A percentile compares a stretch with the other conserved stretches of the same genome.
Conservation (phyloP, 2,113 vertebrate genomes). For the Sprattus sprattus region DNA sequence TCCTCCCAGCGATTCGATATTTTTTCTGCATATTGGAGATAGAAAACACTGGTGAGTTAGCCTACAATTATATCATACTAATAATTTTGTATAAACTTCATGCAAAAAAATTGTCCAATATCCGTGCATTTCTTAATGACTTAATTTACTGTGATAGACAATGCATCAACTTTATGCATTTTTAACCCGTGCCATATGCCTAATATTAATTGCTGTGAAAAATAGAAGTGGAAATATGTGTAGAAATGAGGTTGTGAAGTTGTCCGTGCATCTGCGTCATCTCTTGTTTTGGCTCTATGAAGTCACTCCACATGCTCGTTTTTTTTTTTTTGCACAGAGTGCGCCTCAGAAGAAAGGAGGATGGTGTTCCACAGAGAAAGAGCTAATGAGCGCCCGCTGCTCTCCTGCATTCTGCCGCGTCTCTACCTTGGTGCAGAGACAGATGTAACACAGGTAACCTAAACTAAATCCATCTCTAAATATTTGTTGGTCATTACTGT, state of each 20-base stretch:
- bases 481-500: background rate
- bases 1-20: background rate
- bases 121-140: background rate
- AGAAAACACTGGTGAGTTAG: background rate
- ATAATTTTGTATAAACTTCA: background rate
- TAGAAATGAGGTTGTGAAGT: background rate
- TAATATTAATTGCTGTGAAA: background rate
- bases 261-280: slow-evolving; percentile 13
- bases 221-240: background rate
- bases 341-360: slow-evolving; percentile 30
- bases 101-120: background rate
- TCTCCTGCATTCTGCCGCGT: slow-evolving; percentile 73
- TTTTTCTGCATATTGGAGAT: background rate
- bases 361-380: slow-evolving; percentile 67
- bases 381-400: slow-evolving; percentile 56
- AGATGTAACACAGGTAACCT: slow-evolving; percentile 74
- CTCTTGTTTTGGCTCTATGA: slow-evolving; percentile 15
- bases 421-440: slow-evolving; percentile 79
- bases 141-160: background rate
- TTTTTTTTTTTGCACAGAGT: background rate
- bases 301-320: slow-evolving; percentile 3
- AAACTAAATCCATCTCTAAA: background rate
- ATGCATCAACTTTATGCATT: background rate
- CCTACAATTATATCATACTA: background rate
- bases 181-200: background rate